Evolutionary conservation across 2,797 vertebrate species (phyloP).

Genomic region (Acipenser ruthenus): DNA sequence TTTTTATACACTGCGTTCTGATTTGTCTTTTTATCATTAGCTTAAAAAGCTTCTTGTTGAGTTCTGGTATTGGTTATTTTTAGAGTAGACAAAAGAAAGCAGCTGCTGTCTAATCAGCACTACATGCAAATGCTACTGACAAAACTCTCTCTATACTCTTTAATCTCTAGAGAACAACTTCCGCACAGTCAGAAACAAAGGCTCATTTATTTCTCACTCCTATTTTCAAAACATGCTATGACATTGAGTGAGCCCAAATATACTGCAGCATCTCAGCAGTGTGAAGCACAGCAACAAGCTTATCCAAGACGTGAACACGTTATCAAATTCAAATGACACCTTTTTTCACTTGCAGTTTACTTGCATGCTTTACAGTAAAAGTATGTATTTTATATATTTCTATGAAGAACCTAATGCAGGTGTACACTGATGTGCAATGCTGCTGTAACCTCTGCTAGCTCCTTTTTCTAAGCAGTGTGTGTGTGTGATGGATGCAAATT

Average conservation of each 20-base stretch:
- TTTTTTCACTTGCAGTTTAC: background rate
- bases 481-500: too few species aligned
- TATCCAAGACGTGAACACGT: background rate
- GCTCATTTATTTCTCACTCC: background rate
- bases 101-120: background rate
- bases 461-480: too few species aligned
- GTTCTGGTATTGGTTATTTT: too few species aligned
- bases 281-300: background rate
- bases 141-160: slow-evolving; percentile 6
- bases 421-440: too few species aligned
- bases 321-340: background rate
- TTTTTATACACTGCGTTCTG: too few species aligned
- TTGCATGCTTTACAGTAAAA: background rate
- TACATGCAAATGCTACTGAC: background rate
- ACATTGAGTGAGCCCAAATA: background rate
- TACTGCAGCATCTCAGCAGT: background rate
- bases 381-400: background rate
- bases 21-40: too few species aligned
- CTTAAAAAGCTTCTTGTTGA: too few species aligned
- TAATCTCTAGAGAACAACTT: slow-evolving; percentile 6
- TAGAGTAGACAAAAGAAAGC: background rate
- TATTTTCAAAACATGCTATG: too few species aligned
- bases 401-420: too few species aligned
- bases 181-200: background rate
- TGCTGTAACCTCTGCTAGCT: too few species aligned